Conservation (phyloP, 2,888 invertebrate species). For the Brachyptera putata region DNA sequence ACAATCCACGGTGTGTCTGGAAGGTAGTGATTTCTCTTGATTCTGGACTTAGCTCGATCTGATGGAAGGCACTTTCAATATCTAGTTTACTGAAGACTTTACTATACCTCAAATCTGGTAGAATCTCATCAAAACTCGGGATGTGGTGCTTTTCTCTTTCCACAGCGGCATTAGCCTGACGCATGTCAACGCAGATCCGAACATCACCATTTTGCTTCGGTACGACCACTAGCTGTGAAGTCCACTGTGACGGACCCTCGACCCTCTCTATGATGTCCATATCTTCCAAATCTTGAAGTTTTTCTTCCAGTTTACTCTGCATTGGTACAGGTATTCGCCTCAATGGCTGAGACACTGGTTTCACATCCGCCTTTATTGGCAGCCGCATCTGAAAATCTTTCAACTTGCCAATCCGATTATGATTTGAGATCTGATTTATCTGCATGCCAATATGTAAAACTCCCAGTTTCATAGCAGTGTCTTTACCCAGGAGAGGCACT, state of each 20-base stretch:
- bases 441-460: slow-evolving; percentile 6
- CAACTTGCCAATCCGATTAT: not conserved
- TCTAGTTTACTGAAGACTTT: slow-evolving; percentile 38
- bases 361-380: not conserved
- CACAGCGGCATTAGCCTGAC: slow-evolving; percentile 35
- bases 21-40: slow-evolving; percentile 42
- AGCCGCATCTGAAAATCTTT: slow-evolving; percentile 3
- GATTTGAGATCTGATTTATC: not conserved
- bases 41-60: slow-evolving; percentile 39
- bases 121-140: slow-evolving; percentile 34
- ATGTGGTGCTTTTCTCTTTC: slow-evolving; percentile 36
- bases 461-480: slow-evolving; percentile 21
- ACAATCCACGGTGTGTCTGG: slow-evolving; percentile 40
- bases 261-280: slow-evolving; percentile 29
- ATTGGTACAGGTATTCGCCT: slow-evolving; percentile 39
- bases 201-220: slow-evolving; percentile 35
- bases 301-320: slow-evolving; percentile 35
- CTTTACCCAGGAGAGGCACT: slow-evolving; percentile 18
- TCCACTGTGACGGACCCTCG: too few relatives aligned
- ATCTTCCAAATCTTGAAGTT: slow-evolving; percentile 33
- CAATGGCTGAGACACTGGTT: slow-evolving; percentile 39
- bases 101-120: slow-evolving; percentile 35
- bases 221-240: slow-evolving; percentile 37
- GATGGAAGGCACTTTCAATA: too few relatives aligned
- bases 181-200: slow-evolving; percentile 38